Evolutionary conservation across 2,888 invertebrate genomes (phyloP).

Genomic region (Linnaemya tessellans): DNA sequence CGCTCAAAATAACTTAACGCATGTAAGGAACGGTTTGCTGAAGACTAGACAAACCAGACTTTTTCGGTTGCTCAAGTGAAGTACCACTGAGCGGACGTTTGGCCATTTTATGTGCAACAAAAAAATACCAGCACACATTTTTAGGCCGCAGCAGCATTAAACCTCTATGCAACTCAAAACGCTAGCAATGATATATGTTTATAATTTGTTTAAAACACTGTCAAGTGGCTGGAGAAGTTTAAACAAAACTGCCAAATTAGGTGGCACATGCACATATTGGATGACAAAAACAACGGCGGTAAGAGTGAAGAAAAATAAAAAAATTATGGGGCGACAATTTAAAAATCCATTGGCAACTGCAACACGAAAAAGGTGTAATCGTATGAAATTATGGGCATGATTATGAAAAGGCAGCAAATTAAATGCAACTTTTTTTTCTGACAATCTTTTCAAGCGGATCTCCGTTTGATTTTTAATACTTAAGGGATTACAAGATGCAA

Average conservation of each 20-base stretch:
- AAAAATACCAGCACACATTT: conserved; percentile 41
- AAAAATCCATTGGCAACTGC: conserved; percentile 32
- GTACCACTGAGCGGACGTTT: conserved; percentile 28
- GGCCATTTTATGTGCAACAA: conserved; percentile 22
- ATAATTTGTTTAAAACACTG: conserved; percentile 73
- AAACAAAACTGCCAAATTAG: conserved; percentile 70
- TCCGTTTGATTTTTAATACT: conserved; percentile 2
- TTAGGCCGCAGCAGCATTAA: not conserved
- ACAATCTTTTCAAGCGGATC: conserved; percentile 65
- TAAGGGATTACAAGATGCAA: conserved; percentile 12
- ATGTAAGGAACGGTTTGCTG: conserved; percentile 56
- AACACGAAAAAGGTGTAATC: conserved; percentile 50
- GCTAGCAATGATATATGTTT: conserved; percentile 62
- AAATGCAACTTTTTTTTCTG: conserved; percentile 58
- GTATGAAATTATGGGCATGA: not conserved
- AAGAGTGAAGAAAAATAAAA: conserved; percentile 16
- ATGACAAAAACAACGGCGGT: conserved; percentile 41
- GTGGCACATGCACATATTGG: conserved; percentile 71
- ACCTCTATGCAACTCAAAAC: conserved; percentile 1
- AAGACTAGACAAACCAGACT: conserved; percentile 54
- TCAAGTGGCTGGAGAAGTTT: conserved; percentile 68
- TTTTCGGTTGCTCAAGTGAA: conserved; percentile 31
- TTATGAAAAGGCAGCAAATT: not conserved
- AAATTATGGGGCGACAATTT: conserved; percentile 57
- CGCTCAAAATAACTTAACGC: conserved; percentile 52